These are phyloP conservation scores for Telmatochromis brachygnathus DNA, from an alignment of 2,113 vertebrate genomes.

Conservation along the genomic window DNA sequence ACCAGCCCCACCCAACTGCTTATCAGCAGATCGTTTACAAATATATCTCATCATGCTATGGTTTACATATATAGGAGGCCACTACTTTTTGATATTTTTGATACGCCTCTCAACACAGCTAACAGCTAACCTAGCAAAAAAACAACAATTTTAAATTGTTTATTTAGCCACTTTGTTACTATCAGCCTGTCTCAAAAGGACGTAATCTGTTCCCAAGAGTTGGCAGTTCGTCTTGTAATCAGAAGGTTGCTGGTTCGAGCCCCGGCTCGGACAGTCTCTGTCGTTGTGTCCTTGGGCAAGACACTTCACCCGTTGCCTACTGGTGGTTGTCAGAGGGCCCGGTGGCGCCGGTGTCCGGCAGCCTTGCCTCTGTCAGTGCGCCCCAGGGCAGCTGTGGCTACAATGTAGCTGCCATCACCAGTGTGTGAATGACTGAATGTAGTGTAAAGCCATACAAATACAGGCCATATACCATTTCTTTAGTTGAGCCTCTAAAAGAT, in stretches of 20 bases:
- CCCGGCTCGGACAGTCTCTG: accelerated
- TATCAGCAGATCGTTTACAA: neutral
- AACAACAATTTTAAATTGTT: neutral
- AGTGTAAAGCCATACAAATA: too few species aligned
- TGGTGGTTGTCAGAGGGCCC: accelerated
- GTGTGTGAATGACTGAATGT: too few species aligned
- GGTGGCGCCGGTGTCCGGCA: accelerated
- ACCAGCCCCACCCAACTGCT: neutral
- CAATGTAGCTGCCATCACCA: neutral
- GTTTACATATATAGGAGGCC: neutral
- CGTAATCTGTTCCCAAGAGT: neutral
- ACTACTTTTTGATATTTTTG: neutral
- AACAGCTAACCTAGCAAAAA: neutral
- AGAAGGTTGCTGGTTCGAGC: accelerated
- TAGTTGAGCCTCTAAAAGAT: too few species aligned
- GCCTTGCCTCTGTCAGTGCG: accelerated
- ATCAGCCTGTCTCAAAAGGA: neutral
- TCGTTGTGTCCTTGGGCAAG: accelerated
- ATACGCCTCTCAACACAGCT: neutral
- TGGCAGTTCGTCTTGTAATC: accelerated
- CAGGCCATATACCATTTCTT: too few species aligned
- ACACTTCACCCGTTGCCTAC: neutral
- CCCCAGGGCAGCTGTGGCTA: accelerated
- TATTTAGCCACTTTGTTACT: accelerated
- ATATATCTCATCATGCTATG: neutral